A percentile compares a stretch with the other conserved stretches of the same genome.
phyloP scores from a whole-genome alignment of 2,113 vertebrate genomes.

The Baryphthengus martii region DNA sequence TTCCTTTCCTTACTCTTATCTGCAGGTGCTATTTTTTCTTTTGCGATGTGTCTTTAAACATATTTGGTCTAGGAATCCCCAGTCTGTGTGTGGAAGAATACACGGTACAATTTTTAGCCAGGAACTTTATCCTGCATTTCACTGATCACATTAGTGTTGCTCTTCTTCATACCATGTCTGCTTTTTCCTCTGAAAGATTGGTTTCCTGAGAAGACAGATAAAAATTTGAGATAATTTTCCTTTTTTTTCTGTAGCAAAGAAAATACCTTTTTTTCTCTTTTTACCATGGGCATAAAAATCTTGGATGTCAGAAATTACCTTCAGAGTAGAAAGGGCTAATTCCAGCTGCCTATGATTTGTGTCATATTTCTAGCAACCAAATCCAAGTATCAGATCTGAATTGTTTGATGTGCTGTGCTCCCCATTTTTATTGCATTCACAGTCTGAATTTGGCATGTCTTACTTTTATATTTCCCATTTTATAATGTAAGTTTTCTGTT shows the following conservation, averaged over 20 bases:
- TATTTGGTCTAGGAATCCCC: background rate
- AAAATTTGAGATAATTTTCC: background rate
- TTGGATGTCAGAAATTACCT: background rate
- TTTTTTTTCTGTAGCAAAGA: background rate
- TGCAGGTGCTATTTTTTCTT: background rate
- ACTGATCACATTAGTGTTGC: background rate
- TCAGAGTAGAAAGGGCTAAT: background rate
- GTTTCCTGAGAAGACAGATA: background rate
- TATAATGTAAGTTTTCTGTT: conserved; percentile 39
- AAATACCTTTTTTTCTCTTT: background rate
- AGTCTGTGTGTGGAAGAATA: background rate
- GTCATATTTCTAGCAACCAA: background rate
- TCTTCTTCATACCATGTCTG: background rate
- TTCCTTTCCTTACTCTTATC: background rate
- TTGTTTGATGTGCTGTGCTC: background rate
- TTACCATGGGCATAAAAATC: background rate
- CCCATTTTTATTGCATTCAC: background rate
- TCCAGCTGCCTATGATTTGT: background rate
- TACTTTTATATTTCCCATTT: background rate
- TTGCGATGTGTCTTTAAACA: background rate
- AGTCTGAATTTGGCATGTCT: background rate
- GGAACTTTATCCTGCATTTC: background rate
- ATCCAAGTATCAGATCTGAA: background rate
- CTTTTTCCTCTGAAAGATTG: background rate
- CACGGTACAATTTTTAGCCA: background rate